Conservation (phyloP, 92 coral and sea anemone genomes). For the Micromussa lordhowensis region DNA sequence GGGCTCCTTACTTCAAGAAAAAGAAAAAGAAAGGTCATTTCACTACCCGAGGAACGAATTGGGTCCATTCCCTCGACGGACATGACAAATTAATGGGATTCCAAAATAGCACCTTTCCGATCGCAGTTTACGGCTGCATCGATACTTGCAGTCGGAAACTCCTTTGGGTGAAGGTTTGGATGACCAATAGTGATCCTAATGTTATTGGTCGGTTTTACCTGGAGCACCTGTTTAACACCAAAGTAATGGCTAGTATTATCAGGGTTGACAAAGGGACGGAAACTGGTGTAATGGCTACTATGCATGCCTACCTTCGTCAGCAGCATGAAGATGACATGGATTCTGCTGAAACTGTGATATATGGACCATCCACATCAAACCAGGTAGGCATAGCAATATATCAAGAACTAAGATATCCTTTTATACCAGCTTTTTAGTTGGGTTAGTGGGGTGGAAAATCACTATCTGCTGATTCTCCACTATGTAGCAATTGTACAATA, state of each 20-base stretch:
- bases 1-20: constrained; percentile 60
- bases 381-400: constrained; percentile 14
- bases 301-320: constrained; percentile 64
- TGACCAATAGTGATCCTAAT: constrained; percentile 61
- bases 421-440: not conserved
- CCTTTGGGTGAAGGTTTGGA: constrained; percentile 67
- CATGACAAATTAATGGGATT: constrained; percentile 58
- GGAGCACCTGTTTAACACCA: constrained; percentile 58
- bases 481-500: not conserved
- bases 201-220: constrained; percentile 61
- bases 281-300: constrained; percentile 56
- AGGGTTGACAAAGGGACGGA: constrained; percentile 57
- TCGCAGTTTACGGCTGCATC: constrained; percentile 56
- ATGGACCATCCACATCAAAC: constrained; percentile 67
- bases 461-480: constrained; percentile 26
- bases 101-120: constrained; percentile 60
- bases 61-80: constrained; percentile 54
- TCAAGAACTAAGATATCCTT: not conserved
- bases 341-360: constrained; percentile 61
- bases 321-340: constrained; percentile 59
- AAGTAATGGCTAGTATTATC: constrained; percentile 30
- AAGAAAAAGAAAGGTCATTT: constrained; percentile 61
- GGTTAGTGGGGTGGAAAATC: constrained; percentile 1
- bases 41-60: constrained; percentile 56
- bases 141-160: constrained; percentile 65